These are phyloP conservation scores for Cirrhinus mrigala DNA, from an alignment of 2,797 vertebrate genomes.

Conservation along the genomic window DNA sequence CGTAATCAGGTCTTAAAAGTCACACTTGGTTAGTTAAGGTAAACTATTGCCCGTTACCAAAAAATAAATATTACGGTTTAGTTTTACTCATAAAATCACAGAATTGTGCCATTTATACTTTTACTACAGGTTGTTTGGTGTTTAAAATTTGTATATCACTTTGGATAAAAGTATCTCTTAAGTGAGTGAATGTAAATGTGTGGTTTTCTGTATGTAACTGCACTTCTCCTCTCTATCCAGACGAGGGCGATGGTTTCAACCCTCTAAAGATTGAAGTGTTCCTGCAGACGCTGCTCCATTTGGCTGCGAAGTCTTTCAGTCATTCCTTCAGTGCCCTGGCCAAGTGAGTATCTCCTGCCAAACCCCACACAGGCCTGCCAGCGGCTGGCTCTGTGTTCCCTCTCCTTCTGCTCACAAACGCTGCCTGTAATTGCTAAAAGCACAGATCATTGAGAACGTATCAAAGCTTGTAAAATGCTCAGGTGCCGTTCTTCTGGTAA, in stretches of 20 bases:
- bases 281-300: conserved; percentile 93
- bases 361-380: conserved; percentile 29
- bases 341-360: conserved; percentile 79
- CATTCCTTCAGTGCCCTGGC: conserved; percentile 98
- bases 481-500: not conserved
- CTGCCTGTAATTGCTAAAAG: conserved; percentile 12
- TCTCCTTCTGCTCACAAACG: conserved; percentile 8
- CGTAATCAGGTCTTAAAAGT: too few species aligned
- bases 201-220: not conserved
- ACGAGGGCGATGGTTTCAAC: conserved; percentile 94
- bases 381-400: not conserved
- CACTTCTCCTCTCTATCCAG: conserved; percentile 70
- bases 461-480: conserved; percentile 9
- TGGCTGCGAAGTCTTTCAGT: conserved; percentile 97
- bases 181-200: conserved; percentile 2
- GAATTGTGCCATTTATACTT: not conserved
- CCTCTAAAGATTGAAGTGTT: conserved; percentile 98
- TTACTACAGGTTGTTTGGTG: not conserved
- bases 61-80: not conserved
- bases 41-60: not conserved
- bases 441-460: conserved; percentile 19
- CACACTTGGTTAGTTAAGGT: too few species aligned
- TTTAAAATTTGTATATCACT: not conserved
- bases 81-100: not conserved
- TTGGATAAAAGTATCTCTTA: not conserved